A percentile compares a stretch with the other conserved stretches of the same genome.
Evolutionary conservation across 2,113 vertebrate genomes (phyloP).

Genomic region (Raja brachyura): DNA sequence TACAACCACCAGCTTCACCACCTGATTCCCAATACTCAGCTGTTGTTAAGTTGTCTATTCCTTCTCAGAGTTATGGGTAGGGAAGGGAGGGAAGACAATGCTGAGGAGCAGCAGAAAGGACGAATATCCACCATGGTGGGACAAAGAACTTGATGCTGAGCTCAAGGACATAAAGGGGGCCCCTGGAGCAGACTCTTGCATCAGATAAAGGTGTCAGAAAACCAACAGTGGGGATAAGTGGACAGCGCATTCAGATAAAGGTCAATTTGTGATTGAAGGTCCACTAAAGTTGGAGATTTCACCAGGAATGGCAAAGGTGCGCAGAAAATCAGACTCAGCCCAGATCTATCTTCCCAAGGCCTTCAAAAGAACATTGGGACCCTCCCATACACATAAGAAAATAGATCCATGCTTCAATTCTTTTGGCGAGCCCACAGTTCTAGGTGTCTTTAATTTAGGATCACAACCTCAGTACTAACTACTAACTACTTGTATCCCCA

Average conservation of each 20-base stretch:
- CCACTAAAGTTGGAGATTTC: neutral
- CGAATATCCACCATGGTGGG: too few species aligned
- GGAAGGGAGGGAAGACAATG: neutral
- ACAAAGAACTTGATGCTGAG: neutral
- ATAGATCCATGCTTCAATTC: neutral
- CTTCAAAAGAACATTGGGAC: neutral
- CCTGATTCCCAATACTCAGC: neutral
- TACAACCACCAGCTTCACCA: neutral
- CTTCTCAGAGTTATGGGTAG: neutral
- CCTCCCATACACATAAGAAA: neutral
- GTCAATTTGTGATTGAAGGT: neutral
- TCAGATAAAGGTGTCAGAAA: neutral
- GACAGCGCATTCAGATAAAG: neutral
- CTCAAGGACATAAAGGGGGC: neutral
- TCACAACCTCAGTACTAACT: neutral
- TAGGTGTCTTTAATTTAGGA: neutral
- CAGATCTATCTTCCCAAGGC: neutral
- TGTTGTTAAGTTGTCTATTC: neutral
- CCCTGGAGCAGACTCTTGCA: neutral
- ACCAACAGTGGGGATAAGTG: neutral
- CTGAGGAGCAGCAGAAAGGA: too few species aligned
- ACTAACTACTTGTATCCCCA: neutral
- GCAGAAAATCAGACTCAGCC: neutral
- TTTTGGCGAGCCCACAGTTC: too few species aligned
- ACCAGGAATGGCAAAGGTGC: neutral